Evolutionary conservation across 2,797 vertebrate genomes (phyloP).

Genomic region (Halcyon leucocephala): DNA sequence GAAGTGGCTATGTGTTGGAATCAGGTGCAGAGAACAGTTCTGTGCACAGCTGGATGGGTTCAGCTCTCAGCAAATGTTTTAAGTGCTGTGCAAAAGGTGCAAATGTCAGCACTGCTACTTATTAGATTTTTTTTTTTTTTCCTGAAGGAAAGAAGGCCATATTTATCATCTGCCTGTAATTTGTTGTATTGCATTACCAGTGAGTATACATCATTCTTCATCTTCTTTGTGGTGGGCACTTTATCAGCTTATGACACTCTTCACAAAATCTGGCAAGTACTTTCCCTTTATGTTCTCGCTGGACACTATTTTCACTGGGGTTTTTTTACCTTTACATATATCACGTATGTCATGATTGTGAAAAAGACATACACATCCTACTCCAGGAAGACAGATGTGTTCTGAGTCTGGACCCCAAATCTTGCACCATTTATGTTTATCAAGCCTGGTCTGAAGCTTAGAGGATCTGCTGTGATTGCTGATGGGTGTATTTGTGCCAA

Average conservation of each 20-base stretch:
- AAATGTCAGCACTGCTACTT: not conserved
- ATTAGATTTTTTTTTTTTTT: not conserved
- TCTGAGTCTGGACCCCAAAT: not conserved
- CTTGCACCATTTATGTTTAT: not conserved
- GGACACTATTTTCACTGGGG: not conserved
- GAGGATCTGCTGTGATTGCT: not conserved
- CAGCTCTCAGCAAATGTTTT: not conserved
- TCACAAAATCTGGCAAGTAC: not conserved
- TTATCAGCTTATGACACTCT: not conserved
- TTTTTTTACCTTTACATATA: not conserved
- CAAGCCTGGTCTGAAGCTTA: not conserved
- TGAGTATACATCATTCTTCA: not conserved
- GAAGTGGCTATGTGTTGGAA: not conserved
- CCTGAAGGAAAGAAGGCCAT: not conserved
- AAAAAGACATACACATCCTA: not conserved
- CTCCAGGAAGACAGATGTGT: not conserved
- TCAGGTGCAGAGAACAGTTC: not conserved
- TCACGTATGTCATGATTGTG: not conserved
- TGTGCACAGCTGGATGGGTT: not conserved
- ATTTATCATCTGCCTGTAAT: not conserved
- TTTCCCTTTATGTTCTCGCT: not conserved
- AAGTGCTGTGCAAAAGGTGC: not conserved
- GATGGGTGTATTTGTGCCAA: rapidly evolving
- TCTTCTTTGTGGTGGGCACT: not conserved
- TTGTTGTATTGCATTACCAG: not conserved